A percentile compares a stretch with the other conserved stretches of the same genome.
phyloP scores from a whole-genome alignment of 2,888 invertebrate species.

The Lacanobia wlatinum region DNA sequence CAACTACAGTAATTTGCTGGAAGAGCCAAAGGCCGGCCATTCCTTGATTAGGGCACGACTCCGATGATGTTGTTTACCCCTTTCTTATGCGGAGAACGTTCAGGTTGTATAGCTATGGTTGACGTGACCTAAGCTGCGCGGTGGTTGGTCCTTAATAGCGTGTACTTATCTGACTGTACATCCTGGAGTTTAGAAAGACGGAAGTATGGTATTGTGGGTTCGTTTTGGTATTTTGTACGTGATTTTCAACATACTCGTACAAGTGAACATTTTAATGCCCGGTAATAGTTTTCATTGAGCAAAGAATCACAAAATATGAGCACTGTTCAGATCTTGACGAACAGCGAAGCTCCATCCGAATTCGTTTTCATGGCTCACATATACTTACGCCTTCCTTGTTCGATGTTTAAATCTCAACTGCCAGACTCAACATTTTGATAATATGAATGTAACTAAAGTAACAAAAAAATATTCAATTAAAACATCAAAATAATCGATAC shows the following conservation, averaged over 20 bases:
- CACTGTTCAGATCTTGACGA: neutral
- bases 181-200: slow-evolving; percentile 31
- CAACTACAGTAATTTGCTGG: slow-evolving; percentile 79
- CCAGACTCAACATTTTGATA: neutral
- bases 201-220: slow-evolving; percentile 6
- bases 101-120: slow-evolving; percentile 60
- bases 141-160: slow-evolving; percentile 63
- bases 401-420: slow-evolving; percentile 9
- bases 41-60: slow-evolving; percentile 76
- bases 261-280: neutral
- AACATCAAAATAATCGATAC: slow-evolving; percentile 78
- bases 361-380: neutral
- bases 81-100: slow-evolving; percentile 57
- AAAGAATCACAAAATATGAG: neutral
- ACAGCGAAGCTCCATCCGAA: neutral
- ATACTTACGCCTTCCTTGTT: neutral
- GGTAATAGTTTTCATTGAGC: no score
- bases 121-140: slow-evolving; percentile 60
- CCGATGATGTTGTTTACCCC: slow-evolving; percentile 75
- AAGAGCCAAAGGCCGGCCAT: slow-evolving; percentile 68
- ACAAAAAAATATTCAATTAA: slow-evolving; percentile 70
- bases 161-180: slow-evolving; percentile 52
- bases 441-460: slow-evolving; percentile 8
- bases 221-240: neutral
- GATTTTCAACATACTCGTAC: no score